Conservation (phyloP, 2,113 vertebrate species). For the Struthio camelus region DNA sequence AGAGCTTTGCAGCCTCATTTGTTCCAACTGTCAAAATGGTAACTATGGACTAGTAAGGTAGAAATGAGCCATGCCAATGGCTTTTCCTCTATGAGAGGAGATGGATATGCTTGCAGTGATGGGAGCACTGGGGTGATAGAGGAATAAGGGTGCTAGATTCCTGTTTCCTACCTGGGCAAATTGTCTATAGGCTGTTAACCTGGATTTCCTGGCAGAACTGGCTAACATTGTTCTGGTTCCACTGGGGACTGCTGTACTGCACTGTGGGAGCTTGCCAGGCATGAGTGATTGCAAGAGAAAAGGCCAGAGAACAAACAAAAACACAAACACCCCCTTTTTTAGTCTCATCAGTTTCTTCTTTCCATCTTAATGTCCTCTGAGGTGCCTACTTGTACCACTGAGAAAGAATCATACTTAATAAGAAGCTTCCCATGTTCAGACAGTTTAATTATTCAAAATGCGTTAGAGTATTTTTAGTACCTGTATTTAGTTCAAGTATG, state of each 20-base stretch:
- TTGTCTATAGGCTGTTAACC: neutral
- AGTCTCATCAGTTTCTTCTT: neutral
- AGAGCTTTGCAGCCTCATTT: neutral
- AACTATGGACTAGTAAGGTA: neutral
- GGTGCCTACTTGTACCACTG: neutral
- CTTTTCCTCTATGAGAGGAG: neutral
- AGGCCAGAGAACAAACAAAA: neutral
- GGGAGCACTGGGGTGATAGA: neutral
- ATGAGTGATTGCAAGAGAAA: neutral
- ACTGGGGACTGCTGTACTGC: neutral
- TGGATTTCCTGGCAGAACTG: neutral
- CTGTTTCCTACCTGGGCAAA: neutral
- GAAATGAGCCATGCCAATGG: neutral
- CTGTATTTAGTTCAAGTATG: neutral
- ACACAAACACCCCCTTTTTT: neutral
- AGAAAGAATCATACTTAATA: neutral
- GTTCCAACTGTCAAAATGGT: neutral
- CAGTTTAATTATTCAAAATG: slow-evolving; percentile 6
- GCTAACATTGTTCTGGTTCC: neutral
- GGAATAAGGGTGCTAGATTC: neutral
- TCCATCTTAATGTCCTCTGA: neutral
- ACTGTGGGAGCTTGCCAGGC: neutral
- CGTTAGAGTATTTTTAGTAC: neutral
- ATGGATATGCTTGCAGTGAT: neutral
- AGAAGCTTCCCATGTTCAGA: neutral